phyloP scores from a whole-genome alignment of 2,113 vertebrate genomes.

The Eclectus roratus region DNA sequence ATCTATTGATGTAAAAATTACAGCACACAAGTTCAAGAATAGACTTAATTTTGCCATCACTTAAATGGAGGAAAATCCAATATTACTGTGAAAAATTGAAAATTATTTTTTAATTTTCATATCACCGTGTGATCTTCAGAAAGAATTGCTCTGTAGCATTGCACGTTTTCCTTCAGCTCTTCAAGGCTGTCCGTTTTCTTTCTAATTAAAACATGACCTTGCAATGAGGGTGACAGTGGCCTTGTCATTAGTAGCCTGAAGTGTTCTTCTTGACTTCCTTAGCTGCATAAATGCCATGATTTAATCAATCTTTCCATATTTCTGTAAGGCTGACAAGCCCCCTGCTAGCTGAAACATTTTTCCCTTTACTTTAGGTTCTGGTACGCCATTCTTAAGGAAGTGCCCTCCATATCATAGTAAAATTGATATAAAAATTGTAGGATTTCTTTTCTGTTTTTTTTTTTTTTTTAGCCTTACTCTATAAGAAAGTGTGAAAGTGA shows the following conservation, averaged over 20 bases:
- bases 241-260: not conserved
- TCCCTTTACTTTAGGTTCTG: not conserved
- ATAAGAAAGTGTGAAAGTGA: not conserved
- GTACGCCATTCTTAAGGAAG: not conserved
- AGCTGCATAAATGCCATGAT: not conserved
- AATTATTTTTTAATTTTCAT: not conserved
- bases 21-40: not conserved
- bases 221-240: not conserved
- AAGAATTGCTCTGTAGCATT: not conserved
- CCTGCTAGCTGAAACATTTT: rapidly evolving
- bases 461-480: not conserved
- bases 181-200: not conserved
- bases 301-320: not conserved
- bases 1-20: not conserved
- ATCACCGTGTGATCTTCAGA: not conserved
- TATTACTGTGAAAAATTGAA: not conserved
- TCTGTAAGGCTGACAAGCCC: not conserved
- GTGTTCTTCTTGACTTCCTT: not conserved
- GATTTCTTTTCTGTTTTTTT: not conserved
- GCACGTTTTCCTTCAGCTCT: not conserved
- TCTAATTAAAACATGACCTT: not conserved
- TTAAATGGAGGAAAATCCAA: not conserved
- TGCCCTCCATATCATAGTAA: not conserved
- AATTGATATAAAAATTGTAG: not conserved
- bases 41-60: not conserved